Evolutionary conservation across 2,797 vertebrate genomes (phyloP), one percentile per base, ranked within the genome.

Genomic region (Schizopygopsis malacanthus): DNA sequence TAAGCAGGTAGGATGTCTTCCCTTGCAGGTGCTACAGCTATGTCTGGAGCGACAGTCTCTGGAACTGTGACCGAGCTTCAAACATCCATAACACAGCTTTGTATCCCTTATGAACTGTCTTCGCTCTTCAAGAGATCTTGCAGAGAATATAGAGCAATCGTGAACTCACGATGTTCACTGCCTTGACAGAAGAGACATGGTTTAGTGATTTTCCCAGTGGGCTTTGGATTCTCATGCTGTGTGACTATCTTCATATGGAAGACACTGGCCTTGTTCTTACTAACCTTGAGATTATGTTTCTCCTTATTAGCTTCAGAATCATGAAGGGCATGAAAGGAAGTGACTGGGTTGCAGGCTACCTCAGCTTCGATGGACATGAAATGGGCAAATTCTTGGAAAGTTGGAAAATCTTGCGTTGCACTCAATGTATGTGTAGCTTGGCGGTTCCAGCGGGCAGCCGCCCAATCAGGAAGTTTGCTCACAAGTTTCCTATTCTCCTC

Each of bases 401-500:
- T 1, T 50, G 47, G 47, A 56, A 56, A 56, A 9, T 56, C 20
- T 76, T 54, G 25, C 4, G 8, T 76, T 18, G 54, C 72, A 47
- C n/a, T 47, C 9, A 75, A 33, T 33, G 28, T 33, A 33, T 33
- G 28, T 33, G 28, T 33, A 33, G 28, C 28, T 33, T 33, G 28
- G 72, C 4, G 13, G 43, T 75, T 75, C 45, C 72, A 75, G n/a
- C n/a, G n/a, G 12, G 43, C 72, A 28, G n/a, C 72, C 0, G 41
- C 12, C 41, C 41, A 72, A 43, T 72, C 41, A 7, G 41, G 41
- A 45, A 72, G 20, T 72, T 72, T 45, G 13, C 72, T 50, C 1
- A 73, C n/a, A n/a, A 47, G 45, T 50, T 73, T 73, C 3, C 71
- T 28, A 28, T 75, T 75, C 12, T 75, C 72, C 4, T 75, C 72